Conservation (phyloP, 2,888 invertebrate species). For the Plebejus anna region DNA sequence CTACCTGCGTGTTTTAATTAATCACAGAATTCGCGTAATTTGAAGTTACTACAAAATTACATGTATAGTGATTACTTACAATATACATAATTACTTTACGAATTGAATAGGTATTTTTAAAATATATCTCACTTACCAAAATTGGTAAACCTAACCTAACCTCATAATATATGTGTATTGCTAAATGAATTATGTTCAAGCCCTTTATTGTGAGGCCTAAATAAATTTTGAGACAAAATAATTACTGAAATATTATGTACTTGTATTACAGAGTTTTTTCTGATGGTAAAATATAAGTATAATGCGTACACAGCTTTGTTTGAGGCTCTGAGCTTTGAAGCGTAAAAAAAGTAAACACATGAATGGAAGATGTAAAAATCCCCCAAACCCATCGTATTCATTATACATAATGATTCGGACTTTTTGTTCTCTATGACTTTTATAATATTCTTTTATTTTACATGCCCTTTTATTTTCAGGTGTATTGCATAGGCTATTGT, state of each 20-base stretch:
- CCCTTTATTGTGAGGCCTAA: too few species aligned
- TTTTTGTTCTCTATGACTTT: constrained; percentile 17
- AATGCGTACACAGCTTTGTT: neutral
- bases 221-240: neutral
- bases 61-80: too few species aligned
- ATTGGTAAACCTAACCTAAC: too few species aligned
- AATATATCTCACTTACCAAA: too few species aligned
- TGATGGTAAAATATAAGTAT: neutral
- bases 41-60: too few species aligned
- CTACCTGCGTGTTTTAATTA: too few species aligned
- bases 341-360: constrained; percentile 4
- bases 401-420: constrained; percentile 8
- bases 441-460: neutral
- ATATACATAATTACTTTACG: too few species aligned
- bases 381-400: neutral
- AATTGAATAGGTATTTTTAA: too few species aligned
- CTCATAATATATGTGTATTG: too few species aligned
- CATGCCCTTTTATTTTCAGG: neutral
- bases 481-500: neutral
- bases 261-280: neutral
- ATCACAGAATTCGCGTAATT: too few species aligned
- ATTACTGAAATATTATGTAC: neutral
- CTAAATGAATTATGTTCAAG: too few species aligned
- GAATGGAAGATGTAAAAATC: neutral
- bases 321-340: neutral